These are phyloP conservation scores for Leptinotarsa lineolata DNA, from an alignment of 1,140 invertebrate species.

Conservation along the genomic window DNA sequence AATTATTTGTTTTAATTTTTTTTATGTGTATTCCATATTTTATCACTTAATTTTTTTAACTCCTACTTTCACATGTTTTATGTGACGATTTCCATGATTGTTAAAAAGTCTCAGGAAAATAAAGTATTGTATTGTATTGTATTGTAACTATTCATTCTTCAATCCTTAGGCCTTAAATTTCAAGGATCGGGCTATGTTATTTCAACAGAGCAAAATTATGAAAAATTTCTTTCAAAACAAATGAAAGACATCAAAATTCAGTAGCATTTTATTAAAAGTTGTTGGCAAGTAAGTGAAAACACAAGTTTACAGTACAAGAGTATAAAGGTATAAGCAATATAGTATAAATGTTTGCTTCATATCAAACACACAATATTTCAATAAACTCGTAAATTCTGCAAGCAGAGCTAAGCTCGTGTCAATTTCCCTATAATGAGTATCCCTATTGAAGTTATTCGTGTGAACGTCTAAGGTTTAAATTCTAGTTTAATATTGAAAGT, in stretches of 20 bases:
- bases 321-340: conserved; percentile 47
- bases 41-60: too few species aligned
- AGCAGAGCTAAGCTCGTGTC: conserved; percentile 41
- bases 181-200: too few species aligned
- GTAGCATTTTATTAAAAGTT: conserved; percentile 49
- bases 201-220: too few species aligned
- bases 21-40: too few species aligned
- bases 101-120: too few species aligned
- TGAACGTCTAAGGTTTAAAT: conserved; percentile 3
- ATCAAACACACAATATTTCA: conserved; percentile 28
- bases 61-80: too few species aligned
- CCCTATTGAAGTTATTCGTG: neutral
- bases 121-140: too few species aligned
- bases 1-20: too few species aligned
- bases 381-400: conserved; percentile 35
- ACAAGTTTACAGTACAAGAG: conserved; percentile 47
- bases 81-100: too few species aligned
- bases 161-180: too few species aligned
- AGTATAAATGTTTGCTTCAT: conserved; percentile 29
- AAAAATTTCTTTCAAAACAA: neutral
- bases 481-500: neutral
- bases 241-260: conserved; percentile 26
- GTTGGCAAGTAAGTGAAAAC: conserved; percentile 46
- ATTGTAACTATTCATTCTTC: too few species aligned
- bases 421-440: neutral